Base-by-base conservation (phyloP, 2,888 invertebrate species). In the Eupeodes latifasciatus region DNA sequence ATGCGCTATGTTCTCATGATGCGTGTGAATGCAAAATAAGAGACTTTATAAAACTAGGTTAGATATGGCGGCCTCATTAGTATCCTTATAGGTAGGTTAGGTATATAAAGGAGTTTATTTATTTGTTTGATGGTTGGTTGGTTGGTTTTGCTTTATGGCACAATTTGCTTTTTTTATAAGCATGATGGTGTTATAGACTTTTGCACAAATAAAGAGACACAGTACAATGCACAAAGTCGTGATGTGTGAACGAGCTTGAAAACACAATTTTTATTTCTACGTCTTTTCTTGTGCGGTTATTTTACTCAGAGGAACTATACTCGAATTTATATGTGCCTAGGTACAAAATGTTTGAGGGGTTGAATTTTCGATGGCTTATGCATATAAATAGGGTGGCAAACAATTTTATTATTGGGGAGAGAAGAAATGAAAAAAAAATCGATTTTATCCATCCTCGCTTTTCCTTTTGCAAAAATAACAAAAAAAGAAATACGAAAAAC, bases 11-110 rank as follows among this genome's bases (percentile, higher is more conserved):
- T 72, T 72, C 72, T 59, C 16, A 69, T 47, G 69, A 75, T 75
- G 77, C 62, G 66, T 79, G 57, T 82, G 82, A 64, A 71, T 80
- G 55, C 66, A 36, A 72, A 83, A 79, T 82, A 51, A 71, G 75
- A 76, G 64, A 51, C 77, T 77, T 49, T 49, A 55, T 55, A 55
- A 75, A 86, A 81, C 81, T 81, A 55, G 85, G 82, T 82, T 86
- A 82, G 82, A 76, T 75, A 64, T 34, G 74, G 47, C 16, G 36
- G 51, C 57, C 71, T 79, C 62, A 71, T 72, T 72, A 59, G 72
- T 16, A 57, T 9, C 40, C 27, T 27, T 40, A 36, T 36, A 7
- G 40, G 40, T 40, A 9, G 40, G 40, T 40, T 9, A 9, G 40
- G 40, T 40, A 40, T 5, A 27, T 27, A 1, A 36, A 5, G 14